A percentile compares a stretch with the other conserved stretches of the same genome.
Conservation (phyloP, 2,113 vertebrate genomes). For the Chrysochloris asiatica region DNA sequence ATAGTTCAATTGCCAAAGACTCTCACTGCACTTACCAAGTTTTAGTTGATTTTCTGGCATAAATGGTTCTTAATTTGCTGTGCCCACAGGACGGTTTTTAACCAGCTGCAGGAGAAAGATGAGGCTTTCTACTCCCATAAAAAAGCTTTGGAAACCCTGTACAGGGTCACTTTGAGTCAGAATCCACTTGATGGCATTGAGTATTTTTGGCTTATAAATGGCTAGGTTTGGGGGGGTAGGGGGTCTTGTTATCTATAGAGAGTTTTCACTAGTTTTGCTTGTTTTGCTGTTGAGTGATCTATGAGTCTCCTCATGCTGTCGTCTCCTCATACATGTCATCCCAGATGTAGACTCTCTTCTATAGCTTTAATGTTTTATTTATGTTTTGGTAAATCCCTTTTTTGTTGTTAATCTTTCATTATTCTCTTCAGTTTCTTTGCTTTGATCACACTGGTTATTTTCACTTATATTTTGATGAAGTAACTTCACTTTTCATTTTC, state of each 20-base stretch:
- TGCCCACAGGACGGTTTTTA: neutral
- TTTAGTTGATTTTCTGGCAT: neutral
- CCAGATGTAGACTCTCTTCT: neutral
- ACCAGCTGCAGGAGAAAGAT: too few relatives aligned
- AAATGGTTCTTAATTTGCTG: neutral
- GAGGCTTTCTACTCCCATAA: too few relatives aligned
- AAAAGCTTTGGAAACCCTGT: too few relatives aligned
- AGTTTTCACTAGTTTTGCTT: neutral
- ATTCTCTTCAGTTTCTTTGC: neutral
- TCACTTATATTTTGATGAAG: constrained; percentile 1
- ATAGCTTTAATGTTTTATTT: neutral
- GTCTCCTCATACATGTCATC: too few relatives aligned
- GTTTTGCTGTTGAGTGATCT: neutral
- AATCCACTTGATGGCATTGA: too few relatives aligned
- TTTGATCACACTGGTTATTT: constrained; percentile 19
- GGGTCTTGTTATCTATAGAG: too few relatives aligned
- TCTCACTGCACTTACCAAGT: neutral
- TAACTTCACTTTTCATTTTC: neutral
- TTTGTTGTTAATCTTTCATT: constrained; percentile 6
- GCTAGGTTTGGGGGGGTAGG: too few relatives aligned
- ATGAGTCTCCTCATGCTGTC: neutral
- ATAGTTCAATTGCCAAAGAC: neutral
- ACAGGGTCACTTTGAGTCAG: too few relatives aligned
- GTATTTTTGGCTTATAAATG: too few relatives aligned
- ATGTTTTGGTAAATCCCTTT: neutral